Percentiles rank a stretch among this genome's conserved stretches.
Evolutionary conservation across 2,113 vertebrate species (phyloP).

Genomic region (Macrotus californicus): DNA sequence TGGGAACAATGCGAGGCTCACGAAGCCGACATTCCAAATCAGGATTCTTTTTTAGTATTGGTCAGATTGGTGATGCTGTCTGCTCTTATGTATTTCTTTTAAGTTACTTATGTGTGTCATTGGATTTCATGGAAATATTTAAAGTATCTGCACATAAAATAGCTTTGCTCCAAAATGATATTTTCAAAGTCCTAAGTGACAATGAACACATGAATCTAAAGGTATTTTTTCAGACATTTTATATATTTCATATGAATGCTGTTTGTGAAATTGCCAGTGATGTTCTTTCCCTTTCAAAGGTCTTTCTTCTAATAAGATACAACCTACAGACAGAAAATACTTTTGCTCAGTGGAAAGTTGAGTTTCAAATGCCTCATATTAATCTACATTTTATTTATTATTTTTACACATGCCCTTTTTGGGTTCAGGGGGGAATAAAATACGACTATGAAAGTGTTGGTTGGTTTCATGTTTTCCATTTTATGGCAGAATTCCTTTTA

Average conservation of each 20-base stretch:
- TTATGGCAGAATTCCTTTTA: background rate
- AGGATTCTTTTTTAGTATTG: background rate
- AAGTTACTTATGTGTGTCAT: background rate
- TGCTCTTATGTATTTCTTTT: background rate
- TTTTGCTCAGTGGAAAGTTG: background rate
- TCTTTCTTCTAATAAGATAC: background rate
- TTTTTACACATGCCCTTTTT: background rate
- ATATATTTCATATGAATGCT: background rate
- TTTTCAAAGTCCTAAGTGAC: background rate
- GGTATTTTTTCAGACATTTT: background rate
- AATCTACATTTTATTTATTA: background rate
- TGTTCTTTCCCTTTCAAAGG: background rate
- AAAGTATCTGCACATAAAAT: background rate
- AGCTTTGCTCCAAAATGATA: background rate
- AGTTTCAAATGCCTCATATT: background rate
- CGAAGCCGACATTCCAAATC: background rate
- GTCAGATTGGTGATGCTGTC: background rate
- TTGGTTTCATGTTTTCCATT: background rate
- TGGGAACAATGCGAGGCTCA: background rate
- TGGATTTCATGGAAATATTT: slow-evolving; percentile 30
- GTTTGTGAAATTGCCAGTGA: background rate
- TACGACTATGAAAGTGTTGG: background rate
- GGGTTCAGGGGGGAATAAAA: background rate
- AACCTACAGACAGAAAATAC: background rate
- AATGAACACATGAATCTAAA: background rate